Evolutionary conservation across 2,888 invertebrate species (phyloP).

Genomic region (Pherbina coryleti): DNA sequence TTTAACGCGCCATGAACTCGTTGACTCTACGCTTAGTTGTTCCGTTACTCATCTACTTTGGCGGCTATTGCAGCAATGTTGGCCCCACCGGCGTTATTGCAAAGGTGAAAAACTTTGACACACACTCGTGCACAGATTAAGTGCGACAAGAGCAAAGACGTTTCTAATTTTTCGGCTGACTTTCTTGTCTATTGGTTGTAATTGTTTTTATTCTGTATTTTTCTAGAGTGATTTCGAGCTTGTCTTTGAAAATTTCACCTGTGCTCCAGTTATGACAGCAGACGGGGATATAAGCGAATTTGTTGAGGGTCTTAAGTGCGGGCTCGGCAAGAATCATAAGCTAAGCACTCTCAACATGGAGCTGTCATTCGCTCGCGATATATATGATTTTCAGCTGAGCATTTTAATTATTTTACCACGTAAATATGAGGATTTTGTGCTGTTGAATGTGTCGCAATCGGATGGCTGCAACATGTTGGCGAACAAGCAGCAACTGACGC

Average conservation of each 20-base stretch:
- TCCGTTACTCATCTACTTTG: slow-evolving; percentile 5
- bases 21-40: neutral
- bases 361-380: slow-evolving; percentile 42
- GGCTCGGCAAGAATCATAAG: slow-evolving; percentile 46
- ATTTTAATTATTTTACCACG: slow-evolving; percentile 47
- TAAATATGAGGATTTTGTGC: slow-evolving; percentile 14
- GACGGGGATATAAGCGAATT: neutral
- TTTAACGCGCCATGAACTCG: slow-evolving; percentile 16
- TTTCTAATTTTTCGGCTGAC: slow-evolving; percentile 36
- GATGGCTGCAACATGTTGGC: slow-evolving; percentile 51
- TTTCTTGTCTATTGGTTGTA: slow-evolving; percentile 38
- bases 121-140: slow-evolving; percentile 29
- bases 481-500: slow-evolving; percentile 49
- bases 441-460: slow-evolving; percentile 45
- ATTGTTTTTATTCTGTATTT: slow-evolving; percentile 6
- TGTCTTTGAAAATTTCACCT: slow-evolving; percentile 34
- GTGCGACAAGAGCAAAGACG: slow-evolving; percentile 13
- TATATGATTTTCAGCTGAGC: slow-evolving; percentile 42
- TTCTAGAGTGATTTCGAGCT: slow-evolving; percentile 23
- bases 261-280: neutral
- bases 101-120: slow-evolving; percentile 45
- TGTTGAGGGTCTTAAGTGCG: slow-evolving; percentile 33
- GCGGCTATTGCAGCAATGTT: neutral
- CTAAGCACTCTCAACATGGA: slow-evolving; percentile 49
- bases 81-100: slow-evolving; percentile 19